phyloP scores from a whole-genome alignment of 2,888 invertebrate species.

The Lacanobia oleracea region DNA sequence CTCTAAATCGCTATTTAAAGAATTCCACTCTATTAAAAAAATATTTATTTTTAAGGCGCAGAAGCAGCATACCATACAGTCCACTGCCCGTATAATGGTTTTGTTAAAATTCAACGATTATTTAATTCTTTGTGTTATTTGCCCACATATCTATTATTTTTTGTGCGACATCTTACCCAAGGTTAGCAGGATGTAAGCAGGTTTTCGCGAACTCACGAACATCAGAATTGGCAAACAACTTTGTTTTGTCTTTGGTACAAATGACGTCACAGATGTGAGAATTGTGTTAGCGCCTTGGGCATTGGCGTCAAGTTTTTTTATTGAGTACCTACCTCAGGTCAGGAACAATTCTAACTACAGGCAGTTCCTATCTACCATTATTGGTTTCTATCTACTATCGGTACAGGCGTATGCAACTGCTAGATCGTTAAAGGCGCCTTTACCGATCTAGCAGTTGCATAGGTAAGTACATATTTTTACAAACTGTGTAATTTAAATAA shows the following conservation, averaged over 20 bases:
- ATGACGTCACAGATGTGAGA: neutral
- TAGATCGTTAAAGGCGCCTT: too few species aligned
- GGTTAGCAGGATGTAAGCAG: conserved; percentile 66
- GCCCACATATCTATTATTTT: conserved; percentile 34
- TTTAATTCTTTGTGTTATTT: conserved; percentile 35
- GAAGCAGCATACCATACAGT: conserved; percentile 26
- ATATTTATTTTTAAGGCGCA: neutral
- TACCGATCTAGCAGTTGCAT: neutral
- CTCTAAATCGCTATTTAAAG: conserved; percentile 33
- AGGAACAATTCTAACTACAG: neutral
- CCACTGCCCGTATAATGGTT: conserved; percentile 41
- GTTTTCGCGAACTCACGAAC: conserved; percentile 52
- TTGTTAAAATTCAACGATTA: conserved; percentile 28
- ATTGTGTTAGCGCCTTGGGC: neutral
- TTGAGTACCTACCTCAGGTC: neutral
- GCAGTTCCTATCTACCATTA: too few species aligned
- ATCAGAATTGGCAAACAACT: conserved; percentile 49
- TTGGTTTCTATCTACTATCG: too few species aligned
- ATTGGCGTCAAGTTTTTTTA: conserved; percentile 16
- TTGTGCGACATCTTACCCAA: conserved; percentile 60
- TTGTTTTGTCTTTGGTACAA: conserved; percentile 22
- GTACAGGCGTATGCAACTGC: too few species aligned
- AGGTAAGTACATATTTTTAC: conserved; percentile 9
- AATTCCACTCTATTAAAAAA: conserved; percentile 32
- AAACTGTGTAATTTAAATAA: conserved; percentile 35